These are phyloP conservation scores for Nezara viridula DNA, from an alignment of 2,888 invertebrate species.

Conservation along the genomic window DNA sequence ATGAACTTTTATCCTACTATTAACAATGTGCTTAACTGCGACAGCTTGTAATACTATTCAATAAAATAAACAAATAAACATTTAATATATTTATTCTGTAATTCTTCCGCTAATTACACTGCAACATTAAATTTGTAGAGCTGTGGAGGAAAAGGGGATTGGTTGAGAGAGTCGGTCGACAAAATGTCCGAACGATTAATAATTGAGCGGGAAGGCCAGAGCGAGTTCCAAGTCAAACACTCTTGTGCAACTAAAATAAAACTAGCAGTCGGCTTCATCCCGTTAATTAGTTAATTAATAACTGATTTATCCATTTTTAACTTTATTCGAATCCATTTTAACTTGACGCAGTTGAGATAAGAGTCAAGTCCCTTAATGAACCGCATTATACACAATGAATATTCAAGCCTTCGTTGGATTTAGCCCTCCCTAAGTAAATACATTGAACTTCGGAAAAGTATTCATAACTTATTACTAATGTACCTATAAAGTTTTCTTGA, in stretches of 20 bases:
- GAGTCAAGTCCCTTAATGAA: neutral
- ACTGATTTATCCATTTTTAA: slow-evolving; percentile 44
- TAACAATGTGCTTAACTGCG: too few relatives aligned
- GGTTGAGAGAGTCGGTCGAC: neutral
- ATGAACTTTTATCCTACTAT: too few relatives aligned
- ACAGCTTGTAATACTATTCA: too few relatives aligned
- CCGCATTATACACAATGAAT: neutral
- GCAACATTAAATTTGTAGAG: neutral
- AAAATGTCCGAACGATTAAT: slow-evolving; percentile 29
- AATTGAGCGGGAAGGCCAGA: neutral
- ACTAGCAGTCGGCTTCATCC: slow-evolving; percentile 14
- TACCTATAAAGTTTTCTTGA: too few relatives aligned
- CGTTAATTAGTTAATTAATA: slow-evolving; percentile 43
- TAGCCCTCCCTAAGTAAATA: neutral
- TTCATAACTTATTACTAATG: neutral
- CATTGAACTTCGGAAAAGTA: neutral
- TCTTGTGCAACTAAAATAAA: slow-evolving; percentile 37
- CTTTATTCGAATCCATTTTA: slow-evolving; percentile 15
- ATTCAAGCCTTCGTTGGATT: neutral
- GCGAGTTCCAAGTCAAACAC: slow-evolving; percentile 28
- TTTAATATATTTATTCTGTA: neutral
- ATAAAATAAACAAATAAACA: too few relatives aligned
- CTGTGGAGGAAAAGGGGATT: neutral
- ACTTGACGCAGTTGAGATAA: neutral
- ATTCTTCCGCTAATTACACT: neutral